Evolutionary conservation across 2,113 vertebrate species (phyloP).

Genomic region (Lepisosteus osseus): DNA sequence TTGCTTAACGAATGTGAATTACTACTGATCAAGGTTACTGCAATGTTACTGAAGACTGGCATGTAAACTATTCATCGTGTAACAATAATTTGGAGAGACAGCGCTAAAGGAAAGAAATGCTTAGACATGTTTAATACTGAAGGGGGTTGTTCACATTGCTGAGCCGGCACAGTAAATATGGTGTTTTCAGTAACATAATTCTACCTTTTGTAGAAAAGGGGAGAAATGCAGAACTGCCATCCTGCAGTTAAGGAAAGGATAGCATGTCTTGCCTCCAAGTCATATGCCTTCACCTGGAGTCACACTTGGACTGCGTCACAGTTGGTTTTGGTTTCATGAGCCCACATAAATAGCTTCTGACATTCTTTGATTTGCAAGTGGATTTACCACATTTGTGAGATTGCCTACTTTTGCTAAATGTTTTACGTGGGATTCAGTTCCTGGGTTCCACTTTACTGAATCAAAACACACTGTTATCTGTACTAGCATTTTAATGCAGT

Average conservation of each 20-base stretch:
- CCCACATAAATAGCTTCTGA: no score
- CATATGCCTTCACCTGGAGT: background rate
- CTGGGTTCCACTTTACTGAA: no score
- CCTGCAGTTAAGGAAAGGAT: slow-evolving; percentile 14
- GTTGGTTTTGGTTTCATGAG: no score
- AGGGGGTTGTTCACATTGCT: slow-evolving; percentile 1
- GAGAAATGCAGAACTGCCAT: slow-evolving; percentile 13
- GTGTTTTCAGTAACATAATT: slow-evolving; percentile 19
- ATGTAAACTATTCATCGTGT: background rate
- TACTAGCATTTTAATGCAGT: no score
- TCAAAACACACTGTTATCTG: no score
- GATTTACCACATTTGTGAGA: no score
- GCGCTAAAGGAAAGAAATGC: background rate
- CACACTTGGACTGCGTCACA: background rate
- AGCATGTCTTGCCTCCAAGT: slow-evolving; percentile 23
- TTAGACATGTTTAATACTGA: slow-evolving; percentile 11
- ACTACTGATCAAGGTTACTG: slow-evolving; percentile 28
- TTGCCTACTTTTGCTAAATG: no score
- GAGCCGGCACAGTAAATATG: slow-evolving; percentile 21
- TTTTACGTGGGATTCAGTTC: no score
- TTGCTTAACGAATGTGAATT: slow-evolving; percentile 27
- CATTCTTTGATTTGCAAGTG: no score
- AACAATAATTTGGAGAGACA: slow-evolving; percentile 30
- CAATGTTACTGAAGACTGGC: slow-evolving; percentile 21
- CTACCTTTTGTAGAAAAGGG: slow-evolving; percentile 21